Base-by-base conservation (phyloP, 2,113 vertebrate species). In the Athene noctua region DNA sequence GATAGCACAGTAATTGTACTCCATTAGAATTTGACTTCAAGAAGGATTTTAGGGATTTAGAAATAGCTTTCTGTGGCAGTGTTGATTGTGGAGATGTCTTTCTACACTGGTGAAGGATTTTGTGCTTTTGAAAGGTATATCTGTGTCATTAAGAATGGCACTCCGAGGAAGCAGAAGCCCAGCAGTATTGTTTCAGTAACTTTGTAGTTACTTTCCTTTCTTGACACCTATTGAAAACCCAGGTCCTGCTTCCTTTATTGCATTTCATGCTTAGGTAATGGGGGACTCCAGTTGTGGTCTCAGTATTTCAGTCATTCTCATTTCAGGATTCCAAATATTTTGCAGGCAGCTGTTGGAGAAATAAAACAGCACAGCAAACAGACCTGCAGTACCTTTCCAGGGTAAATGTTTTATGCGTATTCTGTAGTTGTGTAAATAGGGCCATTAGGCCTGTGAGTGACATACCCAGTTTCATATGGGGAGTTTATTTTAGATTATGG, bases 401-500 rank as follows among this genome's bases (percentile, higher is more conserved):
- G 40, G 70, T 58, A 67, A 74, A 80, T 74, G 68, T 74, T 77
- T 73, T 84, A 19, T 65, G 66, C 92, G 83, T 80, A 12, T 90
- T 92, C 54, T 58, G 83, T 58, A 68, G 72, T 80, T 92, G 86
- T 86, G 83, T 94, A 95, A 97, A 92, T 72, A 91, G 65, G 59
- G 38, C 62, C n/a, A 22, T 80, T 94, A 74, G 54, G 67, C 58
- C 16, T 7, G 66, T 73, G 82, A 95, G 71, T 89, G 91, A 92
- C 80, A 94, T n/a, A 80, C 9, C 70, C 84, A 36, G 29, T 67
- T 94, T 90, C 89, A 73, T 46, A 27, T 54, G 49, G 86, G 83
- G 92, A 89, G 83, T 92, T 92, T 90, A 86, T 93, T 90, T 95
- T 89, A 80, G 95, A 67, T 92, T 81, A 79, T 85, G 58, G 34